Evolutionary conservation across 2,888 invertebrate genomes (phyloP), one percentile per base, ranked within the genome.

Genomic region (Petrophora chlorosata): DNA sequence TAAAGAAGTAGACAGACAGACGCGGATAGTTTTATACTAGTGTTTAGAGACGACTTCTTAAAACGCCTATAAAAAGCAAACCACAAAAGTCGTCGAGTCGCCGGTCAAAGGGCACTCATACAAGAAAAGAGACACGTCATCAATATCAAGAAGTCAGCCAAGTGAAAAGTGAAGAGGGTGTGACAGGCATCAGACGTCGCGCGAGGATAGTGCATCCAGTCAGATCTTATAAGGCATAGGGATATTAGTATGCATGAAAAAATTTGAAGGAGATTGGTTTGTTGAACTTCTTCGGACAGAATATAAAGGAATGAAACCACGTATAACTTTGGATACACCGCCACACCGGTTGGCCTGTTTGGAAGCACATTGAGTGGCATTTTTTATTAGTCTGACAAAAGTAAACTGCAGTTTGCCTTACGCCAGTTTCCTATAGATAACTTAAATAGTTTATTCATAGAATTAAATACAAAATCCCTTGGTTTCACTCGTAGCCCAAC

Each of bases 151-250:
- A 50, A 59, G 55, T 56, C 69, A 67, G 66, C 69, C 68, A 67
- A 70, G 67, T 70, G 73, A 65, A 62, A 70, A 75, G 62, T 79
- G 77, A 82, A 65, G 61, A 77, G 76, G 82, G 82, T 80, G 66
- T 61, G 76, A 73, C 77, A 67, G 54, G 58, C 72, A 76, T 73
- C 77, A 72, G 58, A 65, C 71, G 69, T 66, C 70, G n/a, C n/a
- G n/a, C n/a, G 68, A 48, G 23, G 59, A 61, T 55, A 53, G 53
- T 65, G 40, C 47, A 67, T 63, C 67, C 52, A 56, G 36, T 45
- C 40, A 54, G 39, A 61, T 60, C 59, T 58, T 61, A 65, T 67
- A 63, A 67, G 46, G 65, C 47, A 51, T 55, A 50, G 52, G 44
- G 52, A 57, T 30, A 46, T 61, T 61, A 59, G 45, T 54, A 54